Evolutionary conservation across 2,888 invertebrate species (phyloP), one percentile per base, ranked within the genome.

Genomic region (Andrena praecox): DNA sequence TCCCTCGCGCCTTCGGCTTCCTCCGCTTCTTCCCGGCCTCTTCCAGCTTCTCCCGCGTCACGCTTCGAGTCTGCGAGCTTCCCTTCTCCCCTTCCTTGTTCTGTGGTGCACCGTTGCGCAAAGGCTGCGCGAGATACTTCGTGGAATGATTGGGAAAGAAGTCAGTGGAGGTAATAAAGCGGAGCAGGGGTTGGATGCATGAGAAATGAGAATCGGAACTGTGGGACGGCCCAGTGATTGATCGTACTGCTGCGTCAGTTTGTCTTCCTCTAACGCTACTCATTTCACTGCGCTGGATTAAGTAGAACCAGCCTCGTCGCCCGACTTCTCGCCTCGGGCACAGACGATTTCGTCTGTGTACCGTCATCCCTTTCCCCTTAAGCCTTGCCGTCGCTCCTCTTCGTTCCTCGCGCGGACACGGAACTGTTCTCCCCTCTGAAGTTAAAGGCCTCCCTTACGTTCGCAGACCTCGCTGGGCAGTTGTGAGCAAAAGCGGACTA

Each of bases 371-470:
- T 54, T 27, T 24, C 7, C 12, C 20, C 20, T 2, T 62, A 24
- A 31, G 27, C 3, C n/a, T 63, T 35, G 42, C 42, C 1, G 1
- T 16, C 42, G 42, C 16, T 42, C 1, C 16, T 42, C 42, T 42
- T 42, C 42, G 12, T 42, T 16, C 16, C 12, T 16, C 42, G 16
- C 42, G 42, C 5, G 16, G 31, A 54, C 76, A 12, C 70, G 50
- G 62, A 75, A 62, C 60, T n/a, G 50, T 50, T 50, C 50, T n/a
- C 66, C 5, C n/a, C 31, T 10, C 48, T 42, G 27, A n/a, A 64
- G 54, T 69, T 54, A 42, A 68, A 63, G 33, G 68, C 35, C 59
- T 59, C 50, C 33, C 62, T 20, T 29, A 50, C 24, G 24, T 59
- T 69, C 74, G 64, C 35, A 1, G 20, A 54, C 54, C 63, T 16